Conservation (phyloP, 1,140 invertebrate genomes). For the Proctacanthus coquilletti region DNA sequence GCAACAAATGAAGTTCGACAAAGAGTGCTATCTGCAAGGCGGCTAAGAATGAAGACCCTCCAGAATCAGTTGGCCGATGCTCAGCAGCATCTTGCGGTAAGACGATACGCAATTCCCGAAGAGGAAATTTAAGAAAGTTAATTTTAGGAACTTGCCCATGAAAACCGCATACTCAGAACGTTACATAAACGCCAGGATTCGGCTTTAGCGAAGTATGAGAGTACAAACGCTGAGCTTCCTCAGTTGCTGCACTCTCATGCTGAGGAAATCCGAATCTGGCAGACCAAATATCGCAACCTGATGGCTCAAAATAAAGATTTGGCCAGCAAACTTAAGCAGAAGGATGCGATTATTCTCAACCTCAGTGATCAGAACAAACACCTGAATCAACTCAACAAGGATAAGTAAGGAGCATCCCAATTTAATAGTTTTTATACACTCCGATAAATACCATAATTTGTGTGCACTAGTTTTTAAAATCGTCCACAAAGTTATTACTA, state of each 20-base stretch:
- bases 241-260: slow-evolving; percentile 53
- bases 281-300: slow-evolving; percentile 49
- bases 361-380: slow-evolving; percentile 51
- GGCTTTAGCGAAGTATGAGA: slow-evolving; percentile 53
- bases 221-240: slow-evolving; percentile 55
- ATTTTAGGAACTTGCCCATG: slow-evolving; percentile 50
- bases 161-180: slow-evolving; percentile 54
- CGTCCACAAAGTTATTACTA: neutral
- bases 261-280: slow-evolving; percentile 57
- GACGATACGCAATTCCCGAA: slow-evolving; percentile 4
- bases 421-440: too few relatives aligned
- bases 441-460: slow-evolving; percentile 1
- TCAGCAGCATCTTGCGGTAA: slow-evolving; percentile 56
- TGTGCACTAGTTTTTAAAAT: neutral
- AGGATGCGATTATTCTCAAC: slow-evolving; percentile 44
- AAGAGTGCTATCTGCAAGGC: slow-evolving; percentile 56
- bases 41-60: slow-evolving; percentile 52
- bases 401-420: slow-evolving; percentile 36
- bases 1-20: slow-evolving; percentile 37
- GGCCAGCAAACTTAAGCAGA: slow-evolving; percentile 44
- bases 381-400: slow-evolving; percentile 48
- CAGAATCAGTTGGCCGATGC: slow-evolving; percentile 67
- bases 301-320: slow-evolving; percentile 43
- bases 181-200: slow-evolving; percentile 60
- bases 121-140: slow-evolving; percentile 1